A percentile compares a stretch with the other conserved stretches of the same genome.
phyloP scores from a whole-genome alignment of 2,888 invertebrate species.

The Electrophaes corylata region DNA sequence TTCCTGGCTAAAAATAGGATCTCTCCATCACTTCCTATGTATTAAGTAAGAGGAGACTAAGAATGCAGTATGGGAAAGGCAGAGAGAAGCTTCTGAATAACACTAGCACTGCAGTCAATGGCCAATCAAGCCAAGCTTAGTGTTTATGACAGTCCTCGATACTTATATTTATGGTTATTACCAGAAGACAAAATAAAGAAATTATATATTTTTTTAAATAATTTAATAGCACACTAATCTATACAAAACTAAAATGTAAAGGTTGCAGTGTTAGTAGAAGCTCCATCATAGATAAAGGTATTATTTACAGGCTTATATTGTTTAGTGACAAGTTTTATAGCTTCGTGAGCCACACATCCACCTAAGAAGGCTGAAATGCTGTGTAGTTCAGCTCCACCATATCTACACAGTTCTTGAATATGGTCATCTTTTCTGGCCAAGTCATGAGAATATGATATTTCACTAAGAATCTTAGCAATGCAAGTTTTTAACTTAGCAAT shows the following conservation, averaged over 20 bases:
- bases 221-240: conserved; percentile 40
- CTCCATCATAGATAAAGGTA: conserved; percentile 97
- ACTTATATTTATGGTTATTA: too few species aligned
- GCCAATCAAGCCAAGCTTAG: too few species aligned
- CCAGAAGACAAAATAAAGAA: too few species aligned
- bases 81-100: too few species aligned
- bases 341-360: conserved; percentile 97
- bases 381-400: conserved; percentile 97
- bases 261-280: conserved; percentile 92
- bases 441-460: conserved; percentile 90
- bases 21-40: too few species aligned
- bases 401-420: conserved; percentile 97
- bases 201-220: conserved; percentile 35
- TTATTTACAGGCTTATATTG: conserved; percentile 99
- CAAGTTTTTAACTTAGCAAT: conserved; percentile 92
- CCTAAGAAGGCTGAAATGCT: conserved; percentile 95
- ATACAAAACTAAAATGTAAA: conserved; percentile 86
- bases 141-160: too few species aligned
- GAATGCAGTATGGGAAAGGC: too few species aligned
- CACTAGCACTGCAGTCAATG: too few species aligned
- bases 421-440: conserved; percentile 93
- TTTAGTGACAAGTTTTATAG: conserved; percentile 96
- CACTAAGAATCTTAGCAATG: conserved; percentile 89
- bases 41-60: too few species aligned
- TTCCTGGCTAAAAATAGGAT: too few species aligned